Percentiles rank a stretch among this genome's conserved stretches.
These are phyloP conservation scores for Arctia plantaginis DNA, from an alignment of 2,888 invertebrate species.

Conservation along the genomic window DNA sequence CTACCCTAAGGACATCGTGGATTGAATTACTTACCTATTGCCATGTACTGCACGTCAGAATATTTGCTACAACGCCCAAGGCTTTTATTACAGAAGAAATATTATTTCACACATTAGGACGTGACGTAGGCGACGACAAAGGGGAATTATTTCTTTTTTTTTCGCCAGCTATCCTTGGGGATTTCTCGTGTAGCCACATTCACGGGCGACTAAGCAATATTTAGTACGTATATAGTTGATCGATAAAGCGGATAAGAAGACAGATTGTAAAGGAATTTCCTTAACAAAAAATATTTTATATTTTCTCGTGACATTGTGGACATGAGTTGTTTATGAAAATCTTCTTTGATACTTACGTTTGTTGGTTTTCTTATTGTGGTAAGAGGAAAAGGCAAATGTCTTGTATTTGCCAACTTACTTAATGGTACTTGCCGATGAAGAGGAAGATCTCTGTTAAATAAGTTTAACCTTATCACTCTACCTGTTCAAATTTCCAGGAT, in stretches of 20 bases:
- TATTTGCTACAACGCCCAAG: slow-evolving; percentile 45
- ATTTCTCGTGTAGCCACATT: slow-evolving; percentile 41
- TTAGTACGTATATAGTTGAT: slow-evolving; percentile 30
- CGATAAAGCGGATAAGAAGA: slow-evolving; percentile 20
- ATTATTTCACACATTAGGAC: slow-evolving; percentile 59
- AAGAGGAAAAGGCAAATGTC: neutral
- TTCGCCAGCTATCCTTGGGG: slow-evolving; percentile 36
- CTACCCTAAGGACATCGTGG: slow-evolving; percentile 33
- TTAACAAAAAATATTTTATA: slow-evolving; percentile 1
- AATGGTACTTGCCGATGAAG: neutral
- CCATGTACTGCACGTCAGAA: slow-evolving; percentile 40
- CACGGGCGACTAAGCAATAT: slow-evolving; percentile 32
- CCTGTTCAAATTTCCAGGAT: neutral
- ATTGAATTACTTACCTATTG: slow-evolving; percentile 52
- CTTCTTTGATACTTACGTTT: neutral
- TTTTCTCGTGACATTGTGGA: neutral
- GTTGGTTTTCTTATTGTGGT: neutral
- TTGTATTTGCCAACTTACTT: neutral
- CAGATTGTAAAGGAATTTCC: slow-evolving; percentile 19
- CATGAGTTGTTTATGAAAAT: neutral
- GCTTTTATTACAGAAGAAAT: slow-evolving; percentile 49
- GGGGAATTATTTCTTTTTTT: slow-evolving; percentile 45
- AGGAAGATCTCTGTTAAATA: neutral
- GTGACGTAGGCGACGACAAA: slow-evolving; percentile 45
- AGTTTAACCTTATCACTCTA: neutral